A percentile compares a stretch with the other conserved stretches of the same genome.
Conservation (phyloP, 2,113 vertebrate species). For the Amia ocellicauda region DNA sequence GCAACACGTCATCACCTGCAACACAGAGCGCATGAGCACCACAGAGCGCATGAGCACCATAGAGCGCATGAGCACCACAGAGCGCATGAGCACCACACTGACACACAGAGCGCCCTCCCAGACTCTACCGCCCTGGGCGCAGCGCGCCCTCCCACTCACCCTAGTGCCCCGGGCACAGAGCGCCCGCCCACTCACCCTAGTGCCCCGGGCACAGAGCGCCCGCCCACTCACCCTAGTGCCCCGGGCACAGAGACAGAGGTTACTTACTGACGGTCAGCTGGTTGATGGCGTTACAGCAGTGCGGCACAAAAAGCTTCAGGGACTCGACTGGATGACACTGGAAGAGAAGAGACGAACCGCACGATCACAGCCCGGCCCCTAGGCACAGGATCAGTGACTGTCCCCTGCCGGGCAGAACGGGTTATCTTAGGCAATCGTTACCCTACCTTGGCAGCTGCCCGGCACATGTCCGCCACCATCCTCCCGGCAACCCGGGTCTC, state of each 20-base stretch:
- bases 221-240: not conserved
- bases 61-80: slow-evolving; percentile 7
- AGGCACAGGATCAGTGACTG: not conserved
- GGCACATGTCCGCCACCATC: slow-evolving; percentile 98
- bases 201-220: not conserved
- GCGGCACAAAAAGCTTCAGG: slow-evolving; percentile 90
- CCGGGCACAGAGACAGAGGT: not conserved
- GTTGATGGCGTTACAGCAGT: slow-evolving; percentile 87
- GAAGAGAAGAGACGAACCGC: slow-evolving; percentile 38
- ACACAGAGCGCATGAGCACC: slow-evolving; percentile 27
- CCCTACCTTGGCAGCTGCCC: slow-evolving; percentile 88
- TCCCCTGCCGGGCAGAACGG: not conserved
- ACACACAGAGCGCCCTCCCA: not conserved
- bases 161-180: too few species aligned
- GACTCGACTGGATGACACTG: slow-evolving; percentile 92
- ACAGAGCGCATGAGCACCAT: slow-evolving; percentile 9
- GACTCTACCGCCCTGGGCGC: too few species aligned
- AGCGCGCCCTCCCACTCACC: too few species aligned
- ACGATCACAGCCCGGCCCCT: not conserved
- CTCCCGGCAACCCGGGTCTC: slow-evolving; percentile 94
- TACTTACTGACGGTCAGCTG: slow-evolving; percentile 93
- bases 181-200: too few species aligned
- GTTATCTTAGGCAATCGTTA: not conserved
- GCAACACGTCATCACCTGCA: slow-evolving; percentile 90
- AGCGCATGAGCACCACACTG: not conserved